phyloP scores from a whole-genome alignment of 2,888 invertebrate genomes.

The Epirrita christyi region DNA sequence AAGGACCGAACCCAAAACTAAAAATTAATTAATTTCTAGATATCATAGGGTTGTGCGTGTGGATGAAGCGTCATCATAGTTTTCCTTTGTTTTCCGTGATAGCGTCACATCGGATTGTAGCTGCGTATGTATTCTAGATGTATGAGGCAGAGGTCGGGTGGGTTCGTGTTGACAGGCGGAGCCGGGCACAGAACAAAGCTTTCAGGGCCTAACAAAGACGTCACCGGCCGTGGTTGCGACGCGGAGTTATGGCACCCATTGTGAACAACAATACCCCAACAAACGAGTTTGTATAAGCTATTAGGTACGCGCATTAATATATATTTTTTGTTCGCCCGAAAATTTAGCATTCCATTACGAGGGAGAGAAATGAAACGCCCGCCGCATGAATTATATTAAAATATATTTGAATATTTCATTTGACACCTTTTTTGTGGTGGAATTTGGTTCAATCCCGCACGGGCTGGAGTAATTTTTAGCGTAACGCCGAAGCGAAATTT shows the following conservation, averaged over 20 bases:
- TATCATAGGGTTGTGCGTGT: conserved; percentile 18
- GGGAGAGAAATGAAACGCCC: conserved; percentile 85
- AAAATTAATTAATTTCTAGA: conserved; percentile 21
- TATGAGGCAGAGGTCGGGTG: conserved; percentile 56
- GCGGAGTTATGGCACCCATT: conserved; percentile 85
- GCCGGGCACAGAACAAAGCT: conserved; percentile 76
- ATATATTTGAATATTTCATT: conserved; percentile 86
- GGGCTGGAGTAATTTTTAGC: conserved; percentile 81
- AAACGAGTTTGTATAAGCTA: conserved; percentile 86
- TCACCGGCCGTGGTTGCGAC: conserved; percentile 84
- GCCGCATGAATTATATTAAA: conserved; percentile 85
- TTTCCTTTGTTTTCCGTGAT: conserved; percentile 40
- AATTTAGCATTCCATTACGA: conserved; percentile 85
- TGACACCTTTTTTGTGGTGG: conserved; percentile 84
- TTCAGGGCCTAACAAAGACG: conserved; percentile 81
- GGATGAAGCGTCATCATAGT: conserved; percentile 27
- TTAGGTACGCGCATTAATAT: conserved; percentile 85
- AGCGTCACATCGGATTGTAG: conserved; percentile 49
- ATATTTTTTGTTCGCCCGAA: conserved; percentile 85
- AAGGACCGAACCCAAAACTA: conserved; percentile 14
- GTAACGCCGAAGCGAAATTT: conserved; percentile 77
- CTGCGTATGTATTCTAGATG: conserved; percentile 46
- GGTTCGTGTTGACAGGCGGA: conserved; percentile 75
- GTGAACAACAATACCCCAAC: conserved; percentile 84
- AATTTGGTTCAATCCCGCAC: conserved; percentile 81